Base-by-base conservation (phyloP, 2,888 invertebrate genomes). In the Creontiades dilutus region DNA sequence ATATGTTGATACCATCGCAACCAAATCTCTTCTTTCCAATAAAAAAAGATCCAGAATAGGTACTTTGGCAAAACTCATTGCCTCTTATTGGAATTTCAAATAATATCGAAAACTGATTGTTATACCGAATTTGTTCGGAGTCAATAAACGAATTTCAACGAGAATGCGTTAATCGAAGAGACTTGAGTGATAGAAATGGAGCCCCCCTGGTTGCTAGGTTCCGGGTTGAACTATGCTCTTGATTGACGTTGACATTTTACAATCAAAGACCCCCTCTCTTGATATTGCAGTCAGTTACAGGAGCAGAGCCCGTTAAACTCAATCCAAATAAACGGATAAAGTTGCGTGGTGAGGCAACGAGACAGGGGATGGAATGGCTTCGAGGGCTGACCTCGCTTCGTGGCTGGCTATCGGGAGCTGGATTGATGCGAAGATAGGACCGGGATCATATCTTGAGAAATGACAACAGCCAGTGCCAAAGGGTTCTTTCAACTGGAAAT, bases 281-380 rank as follows among this genome's bases (percentile, higher is more conserved):
- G 27, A 68, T 68, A 68, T 68, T 68, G 27, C 23, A 68, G 68
- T 82, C 82, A 82, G 82, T 82, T 52, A 13, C 52, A 82, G 82
- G 23, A 52, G 82, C 52, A 52, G 11, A 52, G 37, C 37, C 37
- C 3, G 37, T 37, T 82, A 52, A 82, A 52, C 68, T 23, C 52
- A 52, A 82, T 82, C 82, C 48, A 52, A 52, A 82, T 52, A 82
- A 68, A 55, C 82, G 52, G 82, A 82, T 82, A 82, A 82, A 82
- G 82, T 82, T 82, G 82, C 52, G 68, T 19, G 23, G 37, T 37
- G 37, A 23, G 27, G 23, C 23, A 7, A 68, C 12, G 23, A 5
- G 27, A 5, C 61, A n/a, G 68, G 27, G 68, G 27, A 68, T 68
- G 68, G 27, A 68, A 37, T 68, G 68, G 27, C 7, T 68, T 68